Evolutionary conservation across 2,113 vertebrate species (phyloP).

Genomic region (Chloroceryle aenea): DNA sequence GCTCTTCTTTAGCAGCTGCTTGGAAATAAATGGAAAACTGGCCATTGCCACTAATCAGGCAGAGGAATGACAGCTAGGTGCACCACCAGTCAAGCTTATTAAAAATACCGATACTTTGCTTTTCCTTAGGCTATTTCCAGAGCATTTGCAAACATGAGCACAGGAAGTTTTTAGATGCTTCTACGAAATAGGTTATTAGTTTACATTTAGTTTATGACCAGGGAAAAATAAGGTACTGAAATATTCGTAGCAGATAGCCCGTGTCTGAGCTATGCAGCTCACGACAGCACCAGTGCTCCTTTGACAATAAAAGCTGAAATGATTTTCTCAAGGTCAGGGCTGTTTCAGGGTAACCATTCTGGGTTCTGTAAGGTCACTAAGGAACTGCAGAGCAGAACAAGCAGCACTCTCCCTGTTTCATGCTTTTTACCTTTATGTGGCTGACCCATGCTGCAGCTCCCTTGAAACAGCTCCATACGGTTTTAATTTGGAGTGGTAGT

Average conservation of each 20-base stretch:
- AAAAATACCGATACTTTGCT: not conserved
- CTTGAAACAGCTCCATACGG: not conserved
- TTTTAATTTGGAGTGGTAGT: not conserved
- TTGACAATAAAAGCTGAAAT: not conserved
- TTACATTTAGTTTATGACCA: not conserved
- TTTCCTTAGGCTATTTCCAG: constrained; percentile 16
- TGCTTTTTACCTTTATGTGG: not conserved
- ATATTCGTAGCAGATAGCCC: not conserved
- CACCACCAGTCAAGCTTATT: not conserved
- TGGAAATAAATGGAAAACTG: constrained; percentile 20
- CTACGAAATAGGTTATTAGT: not conserved
- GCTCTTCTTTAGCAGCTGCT: constrained; percentile 32
- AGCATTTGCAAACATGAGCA: not conserved
- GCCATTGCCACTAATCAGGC: not conserved
- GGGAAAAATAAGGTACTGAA: not conserved
- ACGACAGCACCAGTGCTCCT: not conserved
- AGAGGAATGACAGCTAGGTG: not conserved
- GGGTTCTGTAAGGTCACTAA: not conserved
- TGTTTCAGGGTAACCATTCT: not conserved
- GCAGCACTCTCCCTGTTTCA: not conserved
- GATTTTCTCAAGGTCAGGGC: not conserved
- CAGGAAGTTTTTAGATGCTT: not conserved
- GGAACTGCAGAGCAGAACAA: not conserved
- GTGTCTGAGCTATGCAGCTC: not conserved
- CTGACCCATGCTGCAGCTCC: not conserved